phyloP scores from a whole-genome alignment of 2,797 vertebrate species.

The Otolemur crassicaudatus region DNA sequence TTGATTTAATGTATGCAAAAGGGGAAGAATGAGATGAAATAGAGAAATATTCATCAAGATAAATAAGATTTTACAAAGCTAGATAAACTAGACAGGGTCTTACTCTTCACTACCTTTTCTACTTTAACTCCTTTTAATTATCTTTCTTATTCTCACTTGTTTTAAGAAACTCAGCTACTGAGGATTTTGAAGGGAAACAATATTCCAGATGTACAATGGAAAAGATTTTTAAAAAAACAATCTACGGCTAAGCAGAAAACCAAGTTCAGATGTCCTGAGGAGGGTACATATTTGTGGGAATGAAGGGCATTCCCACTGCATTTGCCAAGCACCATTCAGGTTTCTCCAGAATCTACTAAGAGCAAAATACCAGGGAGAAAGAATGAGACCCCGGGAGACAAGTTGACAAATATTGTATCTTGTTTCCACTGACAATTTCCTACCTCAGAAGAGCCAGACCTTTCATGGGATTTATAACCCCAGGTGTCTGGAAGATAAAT shows the following conservation, averaged over 20 bases:
- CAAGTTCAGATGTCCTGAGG: background rate
- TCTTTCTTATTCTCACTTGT: background rate
- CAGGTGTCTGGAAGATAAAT: background rate
- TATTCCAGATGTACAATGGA: background rate
- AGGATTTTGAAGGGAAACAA: background rate
- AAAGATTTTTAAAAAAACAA: background rate
- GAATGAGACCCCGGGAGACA: background rate
- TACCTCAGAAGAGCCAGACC: background rate
- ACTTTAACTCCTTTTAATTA: conserved; percentile 16
- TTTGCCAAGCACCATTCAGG: background rate
- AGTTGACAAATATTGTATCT: background rate
- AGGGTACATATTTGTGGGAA: background rate
- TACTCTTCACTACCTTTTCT: background rate
- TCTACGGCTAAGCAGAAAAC: background rate
- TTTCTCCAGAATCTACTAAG: background rate
- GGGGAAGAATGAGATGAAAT: conserved; percentile 64
- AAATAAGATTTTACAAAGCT: conserved; percentile 52
- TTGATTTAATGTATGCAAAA: conserved; percentile 75
- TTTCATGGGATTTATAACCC: background rate
- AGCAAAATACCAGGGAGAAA: background rate
- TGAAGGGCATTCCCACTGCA: background rate
- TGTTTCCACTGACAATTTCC: background rate
- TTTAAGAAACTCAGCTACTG: conserved; percentile 5
- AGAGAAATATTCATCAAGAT: conserved; percentile 61
- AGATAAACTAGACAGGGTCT: background rate